These are phyloP conservation scores for Drosophila suboccidentalis DNA, from an alignment of 2,888 invertebrate species.

Conservation along the genomic window DNA sequence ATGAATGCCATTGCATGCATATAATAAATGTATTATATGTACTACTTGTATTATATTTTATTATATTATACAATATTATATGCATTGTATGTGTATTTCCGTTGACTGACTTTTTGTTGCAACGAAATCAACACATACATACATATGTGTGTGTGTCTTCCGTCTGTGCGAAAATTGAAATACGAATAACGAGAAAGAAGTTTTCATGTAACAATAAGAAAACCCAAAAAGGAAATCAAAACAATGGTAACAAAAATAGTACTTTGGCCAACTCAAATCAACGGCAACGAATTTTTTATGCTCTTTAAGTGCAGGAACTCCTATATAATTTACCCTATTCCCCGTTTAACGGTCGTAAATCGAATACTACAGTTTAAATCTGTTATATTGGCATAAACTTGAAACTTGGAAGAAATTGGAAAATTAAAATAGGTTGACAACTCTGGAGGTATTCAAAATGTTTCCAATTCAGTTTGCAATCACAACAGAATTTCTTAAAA, in stretches of 20 bases:
- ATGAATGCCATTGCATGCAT: slow-evolving; percentile 2
- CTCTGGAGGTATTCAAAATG: no score
- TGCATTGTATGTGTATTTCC: slow-evolving; percentile 61
- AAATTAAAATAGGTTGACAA: no score
- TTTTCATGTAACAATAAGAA: slow-evolving; percentile 56
- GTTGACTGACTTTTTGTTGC: slow-evolving; percentile 76
- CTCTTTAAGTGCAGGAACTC: slow-evolving; percentile 11
- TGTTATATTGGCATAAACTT: no score
- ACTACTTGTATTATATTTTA: slow-evolving; percentile 3
- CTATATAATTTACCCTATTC: no score
- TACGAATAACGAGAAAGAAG: slow-evolving; percentile 52
- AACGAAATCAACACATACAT: slow-evolving; percentile 12
- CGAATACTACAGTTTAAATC: no score
- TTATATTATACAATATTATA: slow-evolving; percentile 12
- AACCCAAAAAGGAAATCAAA: slow-evolving; percentile 52
- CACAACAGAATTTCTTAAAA: no score
- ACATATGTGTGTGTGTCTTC: slow-evolving; percentile 38
- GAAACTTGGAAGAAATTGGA: neutral
- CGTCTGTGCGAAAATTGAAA: slow-evolving; percentile 47
- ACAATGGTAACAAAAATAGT: slow-evolving; percentile 34
- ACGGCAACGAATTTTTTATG: slow-evolving; percentile 29
- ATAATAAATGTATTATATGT: slow-evolving; percentile 10
- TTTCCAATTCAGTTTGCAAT: no score
- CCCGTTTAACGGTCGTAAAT: neutral
- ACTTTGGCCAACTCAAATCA: neutral